These are phyloP conservation scores for Tetanocera ferruginea DNA, from an alignment of 2,888 invertebrate genomes.

Conservation along the genomic window DNA sequence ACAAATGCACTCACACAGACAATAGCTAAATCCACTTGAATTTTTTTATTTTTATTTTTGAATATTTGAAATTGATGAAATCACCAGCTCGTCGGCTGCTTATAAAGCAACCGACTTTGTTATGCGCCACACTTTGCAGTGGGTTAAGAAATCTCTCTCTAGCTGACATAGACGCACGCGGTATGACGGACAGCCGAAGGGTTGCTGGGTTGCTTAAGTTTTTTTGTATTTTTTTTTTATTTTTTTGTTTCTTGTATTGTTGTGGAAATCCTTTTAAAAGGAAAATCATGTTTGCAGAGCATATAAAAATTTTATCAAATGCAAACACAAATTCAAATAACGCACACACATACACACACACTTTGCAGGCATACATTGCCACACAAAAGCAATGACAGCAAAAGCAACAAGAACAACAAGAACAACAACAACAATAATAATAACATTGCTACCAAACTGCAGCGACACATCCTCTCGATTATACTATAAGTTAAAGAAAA, in stretches of 20 bases:
- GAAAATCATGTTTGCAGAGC: constrained; percentile 30
- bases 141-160: not conserved
- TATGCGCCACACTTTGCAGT: too few species aligned
- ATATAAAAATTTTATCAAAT: constrained; percentile 27
- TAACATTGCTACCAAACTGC: not conserved
- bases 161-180: not conserved
- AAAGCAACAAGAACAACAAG: not conserved
- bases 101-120: not conserved
- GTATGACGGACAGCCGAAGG: too few species aligned
- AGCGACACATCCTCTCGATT: not conserved
- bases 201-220: too few species aligned
- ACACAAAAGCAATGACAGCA: not conserved
- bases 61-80: constrained; percentile 5
- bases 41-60: constrained; percentile 23
- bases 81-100: not conserved
- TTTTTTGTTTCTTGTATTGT: not conserved
- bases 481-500: not conserved
- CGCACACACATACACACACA: not conserved
- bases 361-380: too few species aligned
- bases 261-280: constrained; percentile 32
- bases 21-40: constrained; percentile 31
- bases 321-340: constrained; percentile 19
- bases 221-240: not conserved
- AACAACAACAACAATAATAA: not conserved
- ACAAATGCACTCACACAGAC: constrained; percentile 28